Evolutionary conservation across 2,888 invertebrate genomes (phyloP), one percentile per base, ranked within the genome.

Genomic region (Coecobrya sp.): DNA sequence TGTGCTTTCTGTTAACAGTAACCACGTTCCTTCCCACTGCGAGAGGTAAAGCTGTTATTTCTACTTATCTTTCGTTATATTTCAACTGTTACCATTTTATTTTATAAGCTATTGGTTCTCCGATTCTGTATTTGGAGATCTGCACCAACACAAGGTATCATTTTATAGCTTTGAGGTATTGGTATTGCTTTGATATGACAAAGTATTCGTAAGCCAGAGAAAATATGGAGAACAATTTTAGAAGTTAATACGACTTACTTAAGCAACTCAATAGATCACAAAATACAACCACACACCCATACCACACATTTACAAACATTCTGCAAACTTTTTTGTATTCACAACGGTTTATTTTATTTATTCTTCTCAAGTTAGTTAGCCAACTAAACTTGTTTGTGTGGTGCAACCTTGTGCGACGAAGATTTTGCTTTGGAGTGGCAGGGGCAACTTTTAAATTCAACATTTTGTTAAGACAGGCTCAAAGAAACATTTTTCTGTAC

Each of bases 181-280:
- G 36, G n/a, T 70, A 70, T 70, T 70, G 70, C 36, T 36, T 70
- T 70, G 70, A 70, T 70, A 36, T 70, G 70, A 30, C 70, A 70
- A 70, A 70, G 27, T 36, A 36, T 2, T 27, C 11, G 11, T 4
- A 70, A 36, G n/a, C 36, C 70, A 70, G 16, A 36, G 59, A 36
- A 30, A 70, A 36, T 25, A 45, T 19, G 4, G 42, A 45, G 22
- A 45, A n/a, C 73, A 73, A 22, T 73, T 73, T 22, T 73, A 45
- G 45, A 45, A n/a, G 73, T 73, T 73, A 73, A 73, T 45, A 42
- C 73, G 19, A 22, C 11, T n/a, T 45, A 45, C 45, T 42, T 45
- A 45, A 73, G 73, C 16, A 73, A 73, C 73, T 73, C 45, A 10
- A 22, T 27, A 70, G 70, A 70, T 70, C 70, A 30, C 16, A 70